Evolutionary conservation across 2,113 vertebrate genomes (phyloP).

Genomic region (Columbina picui): DNA sequence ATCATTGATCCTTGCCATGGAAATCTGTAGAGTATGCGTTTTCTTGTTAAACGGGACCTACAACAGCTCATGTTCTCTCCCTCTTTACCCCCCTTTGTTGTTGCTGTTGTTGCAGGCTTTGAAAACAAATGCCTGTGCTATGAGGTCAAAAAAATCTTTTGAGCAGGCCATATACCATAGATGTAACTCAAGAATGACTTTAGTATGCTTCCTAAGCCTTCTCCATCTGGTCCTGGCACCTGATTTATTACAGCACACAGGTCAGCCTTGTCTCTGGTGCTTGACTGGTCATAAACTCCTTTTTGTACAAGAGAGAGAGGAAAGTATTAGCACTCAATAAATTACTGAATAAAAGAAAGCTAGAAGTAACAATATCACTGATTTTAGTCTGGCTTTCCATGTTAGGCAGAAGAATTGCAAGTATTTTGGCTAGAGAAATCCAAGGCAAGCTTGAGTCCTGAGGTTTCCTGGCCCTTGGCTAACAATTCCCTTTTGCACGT

Average conservation of each 20-base stretch:
- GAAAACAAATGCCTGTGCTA: slow-evolving; percentile 8
- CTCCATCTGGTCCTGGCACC: slow-evolving; percentile 5
- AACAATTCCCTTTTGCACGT: not conserved
- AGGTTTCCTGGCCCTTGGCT: not conserved
- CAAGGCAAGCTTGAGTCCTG: not conserved
- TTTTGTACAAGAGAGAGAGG: not conserved
- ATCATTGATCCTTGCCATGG: not conserved
- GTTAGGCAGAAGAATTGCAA: not conserved
- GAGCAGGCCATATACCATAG: not conserved
- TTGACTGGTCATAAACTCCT: slow-evolving; percentile 3
- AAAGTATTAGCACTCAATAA: not conserved
- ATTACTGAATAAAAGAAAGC: not conserved
- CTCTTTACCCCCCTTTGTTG: not conserved
- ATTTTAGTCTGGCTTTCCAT: not conserved
- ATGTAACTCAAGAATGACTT: slow-evolving; percentile 19
- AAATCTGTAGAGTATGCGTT: not conserved
- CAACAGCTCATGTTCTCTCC: not conserved
- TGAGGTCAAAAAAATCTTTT: not conserved
- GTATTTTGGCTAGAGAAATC: not conserved
- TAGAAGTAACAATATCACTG: not conserved
- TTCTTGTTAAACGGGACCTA: not conserved
- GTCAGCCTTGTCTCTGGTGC: not conserved
- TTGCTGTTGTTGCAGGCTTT: not conserved
- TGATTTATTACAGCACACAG: slow-evolving; percentile 17
- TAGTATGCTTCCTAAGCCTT: not conserved